Percentiles rank a stretch among this genome's conserved stretches.
Conservation (phyloP, 2,113 vertebrate genomes). For the Melanotaenia duboulayi region DNA sequence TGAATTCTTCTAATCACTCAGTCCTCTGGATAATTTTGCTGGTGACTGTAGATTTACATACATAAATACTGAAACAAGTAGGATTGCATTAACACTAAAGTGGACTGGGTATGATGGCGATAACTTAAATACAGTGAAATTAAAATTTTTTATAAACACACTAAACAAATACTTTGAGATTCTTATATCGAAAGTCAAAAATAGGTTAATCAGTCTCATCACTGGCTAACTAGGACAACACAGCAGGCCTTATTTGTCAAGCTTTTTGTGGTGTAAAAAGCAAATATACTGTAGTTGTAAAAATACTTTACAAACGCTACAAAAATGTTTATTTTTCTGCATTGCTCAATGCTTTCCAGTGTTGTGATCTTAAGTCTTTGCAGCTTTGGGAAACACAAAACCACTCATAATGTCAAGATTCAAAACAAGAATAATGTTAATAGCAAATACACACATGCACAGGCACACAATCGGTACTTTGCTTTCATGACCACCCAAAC, state of each 20-base stretch:
- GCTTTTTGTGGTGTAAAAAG: too few relatives aligned
- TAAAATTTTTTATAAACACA: not conserved
- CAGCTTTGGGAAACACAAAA: not conserved
- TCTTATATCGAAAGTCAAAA: not conserved
- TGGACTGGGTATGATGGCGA: too few relatives aligned
- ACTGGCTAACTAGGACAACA: too few relatives aligned
- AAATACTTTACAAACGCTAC: not conserved
- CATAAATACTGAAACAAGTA: too few relatives aligned
- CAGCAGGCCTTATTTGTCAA: not conserved
- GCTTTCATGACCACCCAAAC: slow-evolving; percentile 74
- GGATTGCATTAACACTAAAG: too few relatives aligned
- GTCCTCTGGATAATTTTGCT: too few relatives aligned
- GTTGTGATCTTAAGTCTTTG: too few relatives aligned
- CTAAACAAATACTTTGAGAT: not conserved
- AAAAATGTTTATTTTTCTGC: not conserved
- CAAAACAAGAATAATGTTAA: slow-evolving; percentile 1
- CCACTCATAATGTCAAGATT: not conserved
- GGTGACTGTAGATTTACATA: too few relatives aligned
- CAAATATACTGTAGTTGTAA: not conserved
- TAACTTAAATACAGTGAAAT: too few relatives aligned
- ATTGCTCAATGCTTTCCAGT: not conserved
- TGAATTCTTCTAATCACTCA: not conserved
- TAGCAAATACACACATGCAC: slow-evolving; percentile 12
- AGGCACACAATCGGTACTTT: slow-evolving; percentile 41
- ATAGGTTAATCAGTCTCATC: not conserved